phyloP scores from a whole-genome alignment of 2,888 invertebrate species.

The Apamea sordens region DNA sequence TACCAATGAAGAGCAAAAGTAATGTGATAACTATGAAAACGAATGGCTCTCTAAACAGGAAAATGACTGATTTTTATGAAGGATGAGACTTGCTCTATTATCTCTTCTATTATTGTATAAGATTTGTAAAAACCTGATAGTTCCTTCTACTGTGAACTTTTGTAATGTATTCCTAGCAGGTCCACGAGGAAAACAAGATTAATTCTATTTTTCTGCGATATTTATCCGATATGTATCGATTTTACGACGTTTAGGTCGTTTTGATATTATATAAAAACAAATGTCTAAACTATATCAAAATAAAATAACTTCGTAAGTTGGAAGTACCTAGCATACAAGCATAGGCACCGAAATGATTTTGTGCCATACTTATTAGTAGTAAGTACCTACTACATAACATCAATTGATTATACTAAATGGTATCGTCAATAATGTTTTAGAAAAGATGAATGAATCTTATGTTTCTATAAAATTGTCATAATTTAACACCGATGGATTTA shows the following conservation, averaged over 20 bases:
- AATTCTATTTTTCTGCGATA: conserved; percentile 22
- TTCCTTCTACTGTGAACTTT: not conserved
- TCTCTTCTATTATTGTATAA: not conserved
- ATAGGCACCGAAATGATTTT: not conserved
- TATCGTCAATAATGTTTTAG: not conserved
- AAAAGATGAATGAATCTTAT: not conserved
- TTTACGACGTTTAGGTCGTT: not conserved
- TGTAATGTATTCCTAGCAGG: not conserved
- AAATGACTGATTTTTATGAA: conserved; percentile 53
- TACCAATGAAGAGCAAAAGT: conserved; percentile 11
- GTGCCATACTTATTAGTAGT: conserved; percentile 22
- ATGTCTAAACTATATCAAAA: not conserved
- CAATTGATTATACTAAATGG: not conserved
- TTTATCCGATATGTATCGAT: not conserved
- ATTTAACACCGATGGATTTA: not conserved
- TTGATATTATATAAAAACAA: conserved; percentile 1
- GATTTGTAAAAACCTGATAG: not conserved
- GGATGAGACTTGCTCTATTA: not conserved
- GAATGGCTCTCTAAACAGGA: not conserved
- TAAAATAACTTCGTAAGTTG: not conserved
- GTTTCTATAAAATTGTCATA: not conserved
- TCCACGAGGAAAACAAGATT: not conserved
- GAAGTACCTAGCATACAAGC: too few species aligned
- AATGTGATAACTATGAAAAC: conserved; percentile 30
- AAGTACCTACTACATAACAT: not conserved